Evolutionary conservation across 2,797 vertebrate genomes (phyloP).

Genomic region (Coranthus polyacanthus): DNA sequence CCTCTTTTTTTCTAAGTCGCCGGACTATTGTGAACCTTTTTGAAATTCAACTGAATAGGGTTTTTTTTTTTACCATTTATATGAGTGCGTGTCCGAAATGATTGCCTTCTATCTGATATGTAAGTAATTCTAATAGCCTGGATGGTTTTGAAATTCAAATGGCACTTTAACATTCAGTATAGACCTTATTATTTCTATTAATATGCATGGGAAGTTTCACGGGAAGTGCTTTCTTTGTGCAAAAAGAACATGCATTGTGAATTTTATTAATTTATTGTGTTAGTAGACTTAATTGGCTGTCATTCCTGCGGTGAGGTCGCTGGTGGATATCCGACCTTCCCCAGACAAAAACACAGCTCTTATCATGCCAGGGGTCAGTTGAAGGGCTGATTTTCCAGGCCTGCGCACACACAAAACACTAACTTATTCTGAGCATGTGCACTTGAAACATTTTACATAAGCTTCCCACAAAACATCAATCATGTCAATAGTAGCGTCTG

Average conservation of each 20-base stretch:
- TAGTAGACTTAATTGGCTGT: conserved; percentile 34
- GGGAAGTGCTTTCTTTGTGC: conserved; percentile 10
- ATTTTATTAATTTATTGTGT: too few relatives aligned
- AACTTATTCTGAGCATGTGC: conserved; percentile 1
- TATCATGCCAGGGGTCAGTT: conserved; percentile 81
- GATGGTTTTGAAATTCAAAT: not conserved
- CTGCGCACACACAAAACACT: conserved; percentile 53
- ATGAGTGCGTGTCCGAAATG: too few relatives aligned
- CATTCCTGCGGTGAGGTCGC: conserved; percentile 23
- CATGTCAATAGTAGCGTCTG: not conserved
- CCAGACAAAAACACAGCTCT: conserved; percentile 73
- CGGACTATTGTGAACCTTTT: too few relatives aligned
- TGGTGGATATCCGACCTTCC: conserved; percentile 31
- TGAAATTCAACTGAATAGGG: too few relatives aligned
- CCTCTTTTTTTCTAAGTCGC: too few relatives aligned
- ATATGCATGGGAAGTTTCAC: not conserved
- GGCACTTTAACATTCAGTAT: too few relatives aligned
- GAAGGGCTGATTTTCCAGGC: conserved; percentile 49
- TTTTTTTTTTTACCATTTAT: too few relatives aligned
- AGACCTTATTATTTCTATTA: too few relatives aligned
- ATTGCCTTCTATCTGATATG: too few relatives aligned
- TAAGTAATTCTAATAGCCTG: too few relatives aligned
- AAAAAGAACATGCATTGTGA: conserved; percentile 23
- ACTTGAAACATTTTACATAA: not conserved
- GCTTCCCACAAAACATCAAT: not conserved